Conservation (phyloP, 2,797 vertebrate species). For the Ctenochaetus hawaiiensis region DNA sequence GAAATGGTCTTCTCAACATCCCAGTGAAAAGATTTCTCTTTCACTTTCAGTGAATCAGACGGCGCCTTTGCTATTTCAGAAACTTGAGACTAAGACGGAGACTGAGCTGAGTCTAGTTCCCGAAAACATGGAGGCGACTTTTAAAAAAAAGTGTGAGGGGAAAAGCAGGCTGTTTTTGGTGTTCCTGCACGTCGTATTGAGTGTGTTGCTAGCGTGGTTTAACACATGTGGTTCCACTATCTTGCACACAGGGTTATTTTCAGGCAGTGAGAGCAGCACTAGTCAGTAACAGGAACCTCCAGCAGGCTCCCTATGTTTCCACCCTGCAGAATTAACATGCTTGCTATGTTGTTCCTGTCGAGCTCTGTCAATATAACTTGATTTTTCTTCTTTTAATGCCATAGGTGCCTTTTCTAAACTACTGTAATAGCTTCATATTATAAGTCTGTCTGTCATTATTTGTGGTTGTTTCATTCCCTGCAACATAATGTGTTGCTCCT, state of each 20-base stretch:
- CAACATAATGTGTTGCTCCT: not conserved
- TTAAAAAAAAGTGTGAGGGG: constrained; percentile 38
- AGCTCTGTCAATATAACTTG: not conserved
- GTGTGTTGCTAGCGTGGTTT: constrained; percentile 75
- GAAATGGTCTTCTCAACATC: constrained; percentile 25
- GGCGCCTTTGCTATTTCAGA: constrained; percentile 63
- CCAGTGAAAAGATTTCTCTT: constrained; percentile 57
- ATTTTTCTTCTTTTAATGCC: constrained; percentile 10
- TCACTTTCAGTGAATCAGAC: constrained; percentile 73
- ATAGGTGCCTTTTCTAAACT: not conserved
- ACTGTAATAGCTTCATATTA: not conserved
- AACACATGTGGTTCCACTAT: constrained; percentile 78
- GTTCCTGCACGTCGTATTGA: constrained; percentile 67
- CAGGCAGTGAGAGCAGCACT: constrained; percentile 79
- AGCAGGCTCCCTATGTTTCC: constrained; percentile 67
- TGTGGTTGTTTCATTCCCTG: constrained; percentile 13
- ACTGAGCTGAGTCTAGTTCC: constrained; percentile 74
- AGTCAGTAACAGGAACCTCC: constrained; percentile 79
- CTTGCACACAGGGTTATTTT: constrained; percentile 82
- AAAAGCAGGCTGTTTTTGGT: constrained; percentile 69
- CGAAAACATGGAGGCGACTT: constrained; percentile 70
- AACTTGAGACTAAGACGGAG: constrained; percentile 55
- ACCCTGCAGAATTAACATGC: constrained; percentile 50
- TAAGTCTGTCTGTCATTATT: not conserved
- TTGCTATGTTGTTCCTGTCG: constrained; percentile 27